These are phyloP conservation scores for Callipepla californica DNA, from an alignment of 2,113 vertebrate genomes.

Conservation along the genomic window DNA sequence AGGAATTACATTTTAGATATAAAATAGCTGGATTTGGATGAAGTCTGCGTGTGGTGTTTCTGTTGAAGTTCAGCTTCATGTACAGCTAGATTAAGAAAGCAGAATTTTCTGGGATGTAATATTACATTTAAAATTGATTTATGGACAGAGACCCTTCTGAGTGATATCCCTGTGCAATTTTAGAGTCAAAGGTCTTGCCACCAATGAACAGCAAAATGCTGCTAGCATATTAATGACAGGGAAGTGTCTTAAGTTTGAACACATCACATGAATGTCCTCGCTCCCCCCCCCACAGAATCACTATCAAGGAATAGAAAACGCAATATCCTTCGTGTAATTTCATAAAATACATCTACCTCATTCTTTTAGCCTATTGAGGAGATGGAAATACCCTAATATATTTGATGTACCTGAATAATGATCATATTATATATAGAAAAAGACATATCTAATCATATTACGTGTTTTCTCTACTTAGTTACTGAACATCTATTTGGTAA, in stretches of 20 bases:
- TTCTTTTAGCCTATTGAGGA: background rate
- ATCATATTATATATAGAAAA: background rate
- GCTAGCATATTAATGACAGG: constrained; percentile 31
- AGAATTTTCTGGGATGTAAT: constrained; percentile 35
- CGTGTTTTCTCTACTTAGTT: background rate
- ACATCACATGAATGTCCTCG: background rate
- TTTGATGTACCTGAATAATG: background rate
- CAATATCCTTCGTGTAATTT: background rate
- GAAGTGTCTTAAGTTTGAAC: background rate
- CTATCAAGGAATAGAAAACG: background rate
- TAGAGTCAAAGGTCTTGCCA: constrained; percentile 55
- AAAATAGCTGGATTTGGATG: background rate
- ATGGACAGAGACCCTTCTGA: constrained; percentile 32
- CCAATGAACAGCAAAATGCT: constrained; percentile 43
- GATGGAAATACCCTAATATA: background rate
- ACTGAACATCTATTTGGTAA: background rate
- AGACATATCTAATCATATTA: background rate
- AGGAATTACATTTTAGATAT: background rate
- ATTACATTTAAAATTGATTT: constrained; percentile 57
- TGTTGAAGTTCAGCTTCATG: background rate
- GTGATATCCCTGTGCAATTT: constrained; percentile 65
- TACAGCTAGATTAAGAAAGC: background rate
- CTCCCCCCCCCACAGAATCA: fast-evolving
- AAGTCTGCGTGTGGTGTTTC: background rate
- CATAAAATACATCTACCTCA: background rate